phyloP scores from a whole-genome alignment of 2,888 invertebrate genomes.

The Allolobophora icterica region DNA sequence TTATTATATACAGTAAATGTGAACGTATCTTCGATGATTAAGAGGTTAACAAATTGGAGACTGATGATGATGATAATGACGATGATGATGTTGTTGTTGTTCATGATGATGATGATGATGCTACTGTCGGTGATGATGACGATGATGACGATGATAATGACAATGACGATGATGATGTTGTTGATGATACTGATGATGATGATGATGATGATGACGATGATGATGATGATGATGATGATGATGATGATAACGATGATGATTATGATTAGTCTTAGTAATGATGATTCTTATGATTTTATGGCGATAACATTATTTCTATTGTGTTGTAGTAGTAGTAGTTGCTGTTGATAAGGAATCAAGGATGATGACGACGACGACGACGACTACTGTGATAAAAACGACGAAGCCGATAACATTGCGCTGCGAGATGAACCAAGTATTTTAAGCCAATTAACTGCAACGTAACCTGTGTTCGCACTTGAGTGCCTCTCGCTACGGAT shows the following conservation, averaged over 20 bases:
- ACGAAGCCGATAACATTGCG: not conserved
- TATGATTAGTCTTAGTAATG: no score
- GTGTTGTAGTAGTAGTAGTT: not conserved
- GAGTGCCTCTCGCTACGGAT: not conserved
- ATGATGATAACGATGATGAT: not conserved
- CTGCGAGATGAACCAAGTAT: not conserved
- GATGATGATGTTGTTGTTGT: no score
- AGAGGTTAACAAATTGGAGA: no score
- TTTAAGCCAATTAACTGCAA: not conserved
- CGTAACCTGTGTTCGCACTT: not conserved
- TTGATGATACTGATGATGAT: not conserved
- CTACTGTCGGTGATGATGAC: not conserved
- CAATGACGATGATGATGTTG: not conserved
- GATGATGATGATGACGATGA: not conserved
- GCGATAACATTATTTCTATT: not conserved
- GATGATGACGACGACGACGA: constrained; percentile 12
- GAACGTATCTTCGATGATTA: no score
- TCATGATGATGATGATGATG: not conserved
- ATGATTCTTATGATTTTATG: no score
- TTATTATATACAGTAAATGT: no score
- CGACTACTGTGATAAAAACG: not conserved
- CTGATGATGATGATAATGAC: not conserved
- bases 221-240: not conserved
- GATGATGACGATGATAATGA: not conserved
- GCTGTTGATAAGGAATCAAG: not conserved